Evolutionary conservation across 2,888 invertebrate genomes (phyloP).

Genomic region (Dexiosoma caninum): DNA sequence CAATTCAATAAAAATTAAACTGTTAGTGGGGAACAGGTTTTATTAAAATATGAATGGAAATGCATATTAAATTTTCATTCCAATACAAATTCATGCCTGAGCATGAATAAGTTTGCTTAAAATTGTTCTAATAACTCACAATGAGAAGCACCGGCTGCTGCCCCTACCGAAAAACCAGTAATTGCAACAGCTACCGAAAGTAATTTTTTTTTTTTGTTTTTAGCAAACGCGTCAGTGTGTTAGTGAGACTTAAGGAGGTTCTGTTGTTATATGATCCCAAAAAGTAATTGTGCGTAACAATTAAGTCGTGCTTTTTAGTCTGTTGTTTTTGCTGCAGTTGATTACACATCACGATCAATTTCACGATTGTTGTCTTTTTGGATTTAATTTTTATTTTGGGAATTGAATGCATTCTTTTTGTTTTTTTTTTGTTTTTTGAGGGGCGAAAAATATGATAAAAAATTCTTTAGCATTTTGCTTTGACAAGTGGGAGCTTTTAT

Average conservation of each 20-base stretch:
- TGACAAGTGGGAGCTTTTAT: slow-evolving; percentile 70
- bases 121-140: too few species aligned
- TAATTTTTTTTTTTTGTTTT: not conserved
- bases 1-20: too few species aligned
- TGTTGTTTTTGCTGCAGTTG: slow-evolving; percentile 55
- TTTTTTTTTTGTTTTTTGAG: not conserved
- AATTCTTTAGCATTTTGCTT: slow-evolving; percentile 70
- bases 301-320: slow-evolving; percentile 70
- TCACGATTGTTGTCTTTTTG: slow-evolving; percentile 5
- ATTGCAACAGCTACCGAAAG: not conserved
- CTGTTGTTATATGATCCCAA: slow-evolving; percentile 41
- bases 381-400: not conserved
- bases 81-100: too few species aligned
- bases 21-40: too few species aligned
- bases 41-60: too few species aligned
- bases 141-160: too few species aligned
- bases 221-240: not conserved
- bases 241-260: not conserved
- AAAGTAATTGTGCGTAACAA: slow-evolving; percentile 75
- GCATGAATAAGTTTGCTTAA: too few species aligned
- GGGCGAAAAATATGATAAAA: slow-evolving; percentile 46
- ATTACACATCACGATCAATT: slow-evolving; percentile 71
- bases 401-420: slow-evolving; percentile 3
- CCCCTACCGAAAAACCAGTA: too few species aligned
- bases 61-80: too few species aligned